Conservation (phyloP, 2,888 invertebrate genomes). For the Actias luna region DNA sequence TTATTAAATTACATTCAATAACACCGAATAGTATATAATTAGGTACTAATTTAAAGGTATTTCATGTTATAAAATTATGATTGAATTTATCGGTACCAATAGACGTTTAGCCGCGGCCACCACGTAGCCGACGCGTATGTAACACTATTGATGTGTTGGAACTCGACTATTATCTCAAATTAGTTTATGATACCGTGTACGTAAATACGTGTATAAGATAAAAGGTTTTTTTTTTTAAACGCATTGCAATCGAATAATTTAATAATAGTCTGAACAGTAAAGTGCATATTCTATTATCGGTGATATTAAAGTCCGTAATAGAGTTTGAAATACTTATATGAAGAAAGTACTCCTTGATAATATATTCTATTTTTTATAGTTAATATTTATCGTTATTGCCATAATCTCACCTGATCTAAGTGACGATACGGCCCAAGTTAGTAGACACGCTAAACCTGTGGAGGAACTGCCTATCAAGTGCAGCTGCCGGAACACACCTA, state of each 20-base stretch:
- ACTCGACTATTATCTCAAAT: conserved; percentile 32
- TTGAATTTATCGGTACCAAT: conserved; percentile 16
- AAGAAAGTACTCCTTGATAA: too few species aligned
- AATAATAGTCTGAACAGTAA: not conserved
- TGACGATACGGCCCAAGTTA: too few species aligned
- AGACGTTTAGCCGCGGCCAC: conserved; percentile 7
- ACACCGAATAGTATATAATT: conserved; percentile 20
- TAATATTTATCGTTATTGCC: too few species aligned
- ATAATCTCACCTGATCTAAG: too few species aligned
- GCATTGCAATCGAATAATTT: not conserved
- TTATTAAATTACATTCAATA: conserved; percentile 19
- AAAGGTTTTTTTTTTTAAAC: not conserved
- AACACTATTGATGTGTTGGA: conserved; percentile 16
- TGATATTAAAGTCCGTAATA: not conserved
- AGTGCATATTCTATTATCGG: not conserved
- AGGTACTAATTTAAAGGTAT: conserved; percentile 18
- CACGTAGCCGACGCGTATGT: conserved; percentile 3
- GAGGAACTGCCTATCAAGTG: too few species aligned
- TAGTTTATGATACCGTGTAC: conserved; percentile 28
- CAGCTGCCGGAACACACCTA: too few species aligned
- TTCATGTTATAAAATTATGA: conserved; percentile 15
- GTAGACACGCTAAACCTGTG: too few species aligned
- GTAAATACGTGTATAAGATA: conserved; percentile 12
- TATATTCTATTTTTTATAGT: too few species aligned
- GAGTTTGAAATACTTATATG: not conserved